phyloP scores from a whole-genome alignment of 2,888 invertebrate genomes.

The Ophion obscuratus region DNA sequence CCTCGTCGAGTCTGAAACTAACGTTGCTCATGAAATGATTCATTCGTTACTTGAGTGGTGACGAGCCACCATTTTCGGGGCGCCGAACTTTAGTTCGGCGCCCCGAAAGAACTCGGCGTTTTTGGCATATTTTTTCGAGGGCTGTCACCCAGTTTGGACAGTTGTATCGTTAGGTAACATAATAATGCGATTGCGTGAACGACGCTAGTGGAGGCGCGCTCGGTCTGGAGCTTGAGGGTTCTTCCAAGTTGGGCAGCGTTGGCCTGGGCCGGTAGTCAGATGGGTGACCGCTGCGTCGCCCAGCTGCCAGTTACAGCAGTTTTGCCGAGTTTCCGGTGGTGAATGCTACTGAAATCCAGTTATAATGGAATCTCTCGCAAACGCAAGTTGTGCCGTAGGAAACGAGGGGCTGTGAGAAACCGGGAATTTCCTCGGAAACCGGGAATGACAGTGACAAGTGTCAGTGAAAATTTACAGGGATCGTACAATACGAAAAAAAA shows the following conservation, averaged over 20 bases:
- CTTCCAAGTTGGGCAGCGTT: no score
- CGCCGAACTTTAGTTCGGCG: not conserved
- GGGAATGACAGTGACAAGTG: not conserved
- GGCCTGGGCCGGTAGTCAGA: not conserved
- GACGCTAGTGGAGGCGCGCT: no score
- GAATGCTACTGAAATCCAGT: no score
- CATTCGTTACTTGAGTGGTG: not conserved
- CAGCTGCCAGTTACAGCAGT: not conserved
- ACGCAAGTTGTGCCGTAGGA: not conserved
- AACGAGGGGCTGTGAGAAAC: not conserved
- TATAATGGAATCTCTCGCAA: not conserved
- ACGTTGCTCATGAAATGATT: constrained; percentile 23
- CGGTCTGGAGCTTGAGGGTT: no score
- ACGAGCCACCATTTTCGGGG: not conserved
- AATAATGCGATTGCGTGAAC: not conserved
- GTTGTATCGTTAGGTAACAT: not conserved
- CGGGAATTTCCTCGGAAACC: not conserved
- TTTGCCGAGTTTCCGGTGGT: not conserved
- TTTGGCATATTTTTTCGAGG: not conserved
- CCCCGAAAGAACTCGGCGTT: not conserved
- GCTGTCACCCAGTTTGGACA: not conserved
- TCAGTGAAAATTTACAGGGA: no score
- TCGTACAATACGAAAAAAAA: not conserved
- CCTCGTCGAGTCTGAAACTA: constrained; percentile 47
- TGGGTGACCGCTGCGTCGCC: not conserved